Evolutionary conservation across 2,797 vertebrate species (phyloP).

Genomic region (Decapterus maruadsi): DNA sequence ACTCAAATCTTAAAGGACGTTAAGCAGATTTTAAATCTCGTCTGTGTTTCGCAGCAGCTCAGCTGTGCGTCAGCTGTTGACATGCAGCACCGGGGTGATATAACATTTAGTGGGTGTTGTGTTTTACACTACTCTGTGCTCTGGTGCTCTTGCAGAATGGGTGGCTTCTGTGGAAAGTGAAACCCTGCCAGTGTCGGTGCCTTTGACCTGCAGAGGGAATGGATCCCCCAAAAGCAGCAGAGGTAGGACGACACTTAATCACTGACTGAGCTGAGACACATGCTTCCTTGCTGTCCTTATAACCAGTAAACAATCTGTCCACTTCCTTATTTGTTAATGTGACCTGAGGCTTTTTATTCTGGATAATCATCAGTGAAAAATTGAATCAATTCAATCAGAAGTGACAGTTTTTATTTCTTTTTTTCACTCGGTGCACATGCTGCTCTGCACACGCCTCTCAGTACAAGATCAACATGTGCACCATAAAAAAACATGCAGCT

Average conservation of each 20-base stretch:
- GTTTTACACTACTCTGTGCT: background rate
- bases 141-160: slow-evolving; percentile 9
- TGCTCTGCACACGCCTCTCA: background rate
- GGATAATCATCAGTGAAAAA: no score
- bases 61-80: background rate
- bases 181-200: background rate
- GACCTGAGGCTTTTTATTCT: no score
- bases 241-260: background rate
- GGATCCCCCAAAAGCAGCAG: background rate
- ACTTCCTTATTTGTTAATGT: background rate
- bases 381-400: background rate
- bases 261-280: background rate
- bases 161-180: background rate
- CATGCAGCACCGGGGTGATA: background rate
- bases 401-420: background rate
- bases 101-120: background rate
- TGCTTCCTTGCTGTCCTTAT: background rate
- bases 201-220: background rate
- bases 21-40: background rate
- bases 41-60: background rate
- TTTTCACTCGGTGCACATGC: background rate
- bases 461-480: slow-evolving; percentile 5
- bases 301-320: background rate
- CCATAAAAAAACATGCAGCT: slow-evolving; percentile 1
- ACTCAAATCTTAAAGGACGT: background rate